Percentiles rank a stretch among this genome's conserved stretches.
Conservation (phyloP, 2,797 vertebrate species). For the Sebastes cheni region DNA sequence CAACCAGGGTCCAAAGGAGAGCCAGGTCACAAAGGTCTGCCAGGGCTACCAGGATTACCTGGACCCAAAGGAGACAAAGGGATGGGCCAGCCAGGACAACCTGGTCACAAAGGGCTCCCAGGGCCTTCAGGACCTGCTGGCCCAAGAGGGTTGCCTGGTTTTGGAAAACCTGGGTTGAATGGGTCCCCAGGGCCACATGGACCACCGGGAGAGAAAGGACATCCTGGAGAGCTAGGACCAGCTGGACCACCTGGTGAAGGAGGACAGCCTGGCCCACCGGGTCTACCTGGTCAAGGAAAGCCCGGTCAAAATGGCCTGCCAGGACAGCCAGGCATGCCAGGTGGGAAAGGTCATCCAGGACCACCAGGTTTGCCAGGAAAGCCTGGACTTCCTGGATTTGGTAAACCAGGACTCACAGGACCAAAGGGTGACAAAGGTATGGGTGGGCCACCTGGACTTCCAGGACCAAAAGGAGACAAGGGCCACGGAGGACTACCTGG, state of each 20-base stretch:
- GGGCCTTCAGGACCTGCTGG: conserved; percentile 90
- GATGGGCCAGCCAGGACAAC: conserved; percentile 89
- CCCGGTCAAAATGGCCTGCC: conserved; percentile 91
- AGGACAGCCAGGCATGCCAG: conserved; percentile 90
- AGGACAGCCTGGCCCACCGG: conserved; percentile 90
- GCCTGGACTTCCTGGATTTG: conserved; percentile 92
- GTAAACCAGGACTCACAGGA: conserved; percentile 93
- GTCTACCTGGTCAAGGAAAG: conserved; percentile 90
- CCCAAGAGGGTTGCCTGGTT: conserved; percentile 89
- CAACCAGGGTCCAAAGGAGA: conserved; percentile 91
- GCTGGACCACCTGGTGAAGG: conserved; percentile 85
- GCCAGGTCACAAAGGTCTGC: conserved; percentile 92
- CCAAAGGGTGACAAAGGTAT: conserved; percentile 93
- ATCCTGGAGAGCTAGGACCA: conserved; percentile 87
- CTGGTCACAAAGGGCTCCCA: conserved; percentile 91
- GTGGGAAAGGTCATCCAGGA: conserved; percentile 92
- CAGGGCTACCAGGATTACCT: conserved; percentile 89
- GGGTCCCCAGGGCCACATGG: conserved; percentile 92
- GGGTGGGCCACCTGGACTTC: conserved; percentile 84
- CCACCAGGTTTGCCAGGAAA: conserved; percentile 92
- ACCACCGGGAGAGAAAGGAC: conserved; percentile 87
- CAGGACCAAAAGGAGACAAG: conserved; percentile 92
- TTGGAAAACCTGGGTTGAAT: conserved; percentile 91
- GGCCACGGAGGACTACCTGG: conserved; percentile 90
- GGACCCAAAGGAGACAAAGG: conserved; percentile 97